Evolutionary conservation across 1,140 invertebrate genomes (phyloP).

Genomic region (Drosophila athabasca): DNA sequence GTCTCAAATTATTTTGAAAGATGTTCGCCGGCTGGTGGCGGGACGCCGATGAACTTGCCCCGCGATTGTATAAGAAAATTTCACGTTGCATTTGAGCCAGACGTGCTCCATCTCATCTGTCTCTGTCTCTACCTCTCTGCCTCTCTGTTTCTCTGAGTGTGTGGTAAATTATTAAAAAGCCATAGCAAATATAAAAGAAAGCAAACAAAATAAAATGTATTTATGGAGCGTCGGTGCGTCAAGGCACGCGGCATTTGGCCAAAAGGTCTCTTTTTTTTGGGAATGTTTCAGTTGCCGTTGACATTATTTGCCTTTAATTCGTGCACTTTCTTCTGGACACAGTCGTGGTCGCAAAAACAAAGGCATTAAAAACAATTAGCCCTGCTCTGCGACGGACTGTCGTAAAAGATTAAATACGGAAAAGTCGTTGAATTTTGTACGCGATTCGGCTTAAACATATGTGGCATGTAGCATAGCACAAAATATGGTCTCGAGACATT

Average conservation of each 20-base stretch:
- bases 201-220: slow-evolving; percentile 77
- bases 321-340: slow-evolving; percentile 69
- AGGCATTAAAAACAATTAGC: slow-evolving; percentile 67
- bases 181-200: slow-evolving; percentile 71
- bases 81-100: slow-evolving; percentile 53
- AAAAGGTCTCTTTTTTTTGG: slow-evolving; percentile 49
- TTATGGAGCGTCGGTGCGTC: slow-evolving; percentile 58
- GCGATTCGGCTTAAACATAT: slow-evolving; percentile 62
- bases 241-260: slow-evolving; percentile 65
- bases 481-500: slow-evolving; percentile 49
- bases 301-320: slow-evolving; percentile 70
- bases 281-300: slow-evolving; percentile 39
- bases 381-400: slow-evolving; percentile 24
- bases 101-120: slow-evolving; percentile 22
- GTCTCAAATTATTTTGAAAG: slow-evolving; percentile 47
- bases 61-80: slow-evolving; percentile 67
- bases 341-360: slow-evolving; percentile 54
- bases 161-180: slow-evolving; percentile 73
- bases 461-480: slow-evolving; percentile 36
- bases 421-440: slow-evolving; percentile 51
- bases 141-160: slow-evolving; percentile 18
- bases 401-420: slow-evolving; percentile 65
- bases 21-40: slow-evolving; percentile 17
- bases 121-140: slow-evolving; percentile 18
- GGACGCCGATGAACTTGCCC: slow-evolving; percentile 27